Base-by-base conservation (phyloP, 2,888 invertebrate species). In the Calliphora vomitoria region DNA sequence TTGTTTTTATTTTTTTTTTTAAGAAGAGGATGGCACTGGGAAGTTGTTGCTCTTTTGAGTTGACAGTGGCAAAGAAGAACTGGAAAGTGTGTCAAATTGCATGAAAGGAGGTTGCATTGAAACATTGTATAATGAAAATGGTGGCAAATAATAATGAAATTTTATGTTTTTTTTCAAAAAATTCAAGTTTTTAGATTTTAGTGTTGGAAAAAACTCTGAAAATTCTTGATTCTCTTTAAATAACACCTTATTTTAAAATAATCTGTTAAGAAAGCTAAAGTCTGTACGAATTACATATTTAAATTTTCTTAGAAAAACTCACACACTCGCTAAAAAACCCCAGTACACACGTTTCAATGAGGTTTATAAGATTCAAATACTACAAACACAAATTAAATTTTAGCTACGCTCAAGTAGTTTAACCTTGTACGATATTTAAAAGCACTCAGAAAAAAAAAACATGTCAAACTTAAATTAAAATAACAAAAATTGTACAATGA, bases 371-470 rank as follows among this genome's bases (percentile, higher is more conserved):
- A 69, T 75, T 82, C 75, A 41, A 31, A 69, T 31, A 41, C 11
- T 31, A 41, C 8, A 41, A 76, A 58, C 69, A 75, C 58, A 47
- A 75, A 82, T 68, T 82, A 64, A 82, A 66, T 58, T 55, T 44
- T 69, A 69, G 18, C 41, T n/a, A 79, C 82, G 35, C 69, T 66
- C 68, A 62, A 69, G 69, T 41, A 44, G 20, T 58, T 75, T 62
- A 69, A 76, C 82, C 75, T 76, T 82, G 82, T 69, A 31, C n/a
- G 60, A 69, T n/a, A 62, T 53, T 60, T 72, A 31, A 15, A 58
- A 71, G 13, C 18, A 75, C 74, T 20, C 5, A 8, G 13, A 55
- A 41, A 41, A 0, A 8, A 62, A 68, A 60, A 68, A 68, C 20
- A 68, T 75, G 47, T 8, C 20, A 69, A 82, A 50, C 25, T 25